These are phyloP conservation scores for Cyprinus carpio DNA, from an alignment of 2,113 vertebrate genomes.

Conservation along the genomic window DNA sequence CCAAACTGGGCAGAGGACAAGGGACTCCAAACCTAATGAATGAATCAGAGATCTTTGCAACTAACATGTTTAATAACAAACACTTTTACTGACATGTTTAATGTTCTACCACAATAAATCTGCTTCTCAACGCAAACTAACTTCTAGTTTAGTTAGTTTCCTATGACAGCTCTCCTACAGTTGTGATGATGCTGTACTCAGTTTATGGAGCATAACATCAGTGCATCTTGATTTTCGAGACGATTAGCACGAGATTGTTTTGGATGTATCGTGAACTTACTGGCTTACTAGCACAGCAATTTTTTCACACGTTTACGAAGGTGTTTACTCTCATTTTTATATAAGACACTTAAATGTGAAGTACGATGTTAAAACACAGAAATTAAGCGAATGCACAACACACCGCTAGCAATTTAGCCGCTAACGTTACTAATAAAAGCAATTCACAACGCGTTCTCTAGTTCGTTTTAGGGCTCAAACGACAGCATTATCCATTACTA, in stretches of 20 bases:
- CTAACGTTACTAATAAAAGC: background rate
- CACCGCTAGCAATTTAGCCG: constrained; percentile 20
- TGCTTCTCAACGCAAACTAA: background rate
- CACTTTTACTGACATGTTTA: too few species aligned
- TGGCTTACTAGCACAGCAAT: too few species aligned
- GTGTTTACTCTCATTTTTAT: background rate
- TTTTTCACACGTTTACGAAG: background rate
- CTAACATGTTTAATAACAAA: background rate
- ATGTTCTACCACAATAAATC: too few species aligned
- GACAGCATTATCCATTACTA: background rate
- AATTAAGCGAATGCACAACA: background rate
- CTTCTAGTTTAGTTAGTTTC: background rate
- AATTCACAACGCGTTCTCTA: background rate
- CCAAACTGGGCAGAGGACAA: constrained; percentile 69
- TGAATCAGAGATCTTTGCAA: background rate
- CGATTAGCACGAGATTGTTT: background rate
- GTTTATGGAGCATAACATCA: too few species aligned
- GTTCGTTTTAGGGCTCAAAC: background rate
- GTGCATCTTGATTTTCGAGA: too few species aligned
- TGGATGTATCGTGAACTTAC: background rate
- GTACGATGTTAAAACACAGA: background rate
- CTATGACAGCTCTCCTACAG: accelerated
- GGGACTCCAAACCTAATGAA: constrained; percentile 66
- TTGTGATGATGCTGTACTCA: background rate
- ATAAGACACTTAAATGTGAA: background rate